Percentiles rank a stretch among this genome's conserved stretches.
Conservation (phyloP, 2,888 invertebrate genomes). For the Eilema griseolum region DNA sequence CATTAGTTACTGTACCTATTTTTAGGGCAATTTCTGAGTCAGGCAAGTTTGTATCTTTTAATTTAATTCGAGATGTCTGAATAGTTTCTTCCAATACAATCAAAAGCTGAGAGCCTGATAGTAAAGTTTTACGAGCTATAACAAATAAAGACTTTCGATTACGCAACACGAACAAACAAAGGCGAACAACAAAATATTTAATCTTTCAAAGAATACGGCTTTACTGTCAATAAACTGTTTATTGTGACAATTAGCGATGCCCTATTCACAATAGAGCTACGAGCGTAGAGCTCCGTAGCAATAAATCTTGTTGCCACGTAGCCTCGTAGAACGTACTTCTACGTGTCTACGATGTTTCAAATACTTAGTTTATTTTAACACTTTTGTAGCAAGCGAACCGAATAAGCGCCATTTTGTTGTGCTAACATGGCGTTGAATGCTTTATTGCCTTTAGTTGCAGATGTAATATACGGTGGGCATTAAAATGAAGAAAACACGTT, state of each 20-base stretch:
- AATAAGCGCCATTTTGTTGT: slow-evolving; percentile 41
- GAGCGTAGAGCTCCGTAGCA: slow-evolving; percentile 52
- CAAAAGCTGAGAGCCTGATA: slow-evolving; percentile 11
- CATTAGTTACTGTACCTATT: not conserved
- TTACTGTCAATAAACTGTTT: slow-evolving; percentile 52
- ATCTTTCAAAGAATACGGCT: slow-evolving; percentile 37
- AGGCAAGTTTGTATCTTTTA: slow-evolving; percentile 6
- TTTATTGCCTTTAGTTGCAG: slow-evolving; percentile 28
- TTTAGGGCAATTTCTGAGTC: not conserved
- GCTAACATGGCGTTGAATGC: slow-evolving; percentile 35
- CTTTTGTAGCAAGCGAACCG: slow-evolving; percentile 35
- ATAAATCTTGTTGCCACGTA: slow-evolving; percentile 69
- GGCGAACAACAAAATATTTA: slow-evolving; percentile 38
- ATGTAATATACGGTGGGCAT: slow-evolving; percentile 16
- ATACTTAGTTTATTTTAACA: slow-evolving; percentile 54
- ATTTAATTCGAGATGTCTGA: not conserved
- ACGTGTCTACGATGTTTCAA: slow-evolving; percentile 52
- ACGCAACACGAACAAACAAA: slow-evolving; percentile 30
- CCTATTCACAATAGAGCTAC: slow-evolving; percentile 58
- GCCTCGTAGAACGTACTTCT: slow-evolving; percentile 54
- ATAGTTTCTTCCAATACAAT: slow-evolving; percentile 13
- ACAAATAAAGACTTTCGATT: slow-evolving; percentile 20
- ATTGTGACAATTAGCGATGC: slow-evolving; percentile 54
- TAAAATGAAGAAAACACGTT: not conserved
- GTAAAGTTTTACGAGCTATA: slow-evolving; percentile 20